Percentiles rank a stretch among this genome's conserved stretches.
Conservation (phyloP, 2,113 vertebrate genomes). For the Smithornis capensis region DNA sequence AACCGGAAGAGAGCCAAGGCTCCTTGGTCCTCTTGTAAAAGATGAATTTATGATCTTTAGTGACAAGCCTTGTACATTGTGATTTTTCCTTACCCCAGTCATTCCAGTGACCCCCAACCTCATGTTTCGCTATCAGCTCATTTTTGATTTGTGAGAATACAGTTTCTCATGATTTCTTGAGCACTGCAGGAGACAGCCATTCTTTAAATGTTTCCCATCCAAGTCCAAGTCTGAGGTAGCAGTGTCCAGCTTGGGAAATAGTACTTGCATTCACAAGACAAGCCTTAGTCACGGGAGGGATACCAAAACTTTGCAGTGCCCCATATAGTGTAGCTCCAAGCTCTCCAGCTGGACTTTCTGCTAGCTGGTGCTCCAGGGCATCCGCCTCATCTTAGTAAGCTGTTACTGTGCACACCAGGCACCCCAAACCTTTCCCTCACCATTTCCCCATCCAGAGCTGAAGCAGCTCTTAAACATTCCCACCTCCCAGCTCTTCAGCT, state of each 20-base stretch:
- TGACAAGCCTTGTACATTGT: not conserved
- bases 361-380: not conserved
- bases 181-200: not conserved
- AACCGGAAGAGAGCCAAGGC: not conserved
- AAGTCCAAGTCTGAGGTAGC: not conserved
- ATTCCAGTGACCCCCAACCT: not conserved
- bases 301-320: not conserved
- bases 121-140: not conserved
- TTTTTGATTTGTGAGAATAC: not conserved
- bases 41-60: not conserved
- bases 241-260: not conserved
- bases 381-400: not conserved
- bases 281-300: not conserved
- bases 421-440: not conserved
- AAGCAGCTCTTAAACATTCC: not conserved
- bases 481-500: not conserved
- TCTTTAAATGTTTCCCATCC: not conserved
- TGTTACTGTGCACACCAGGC: rapidly evolving
- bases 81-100: not conserved
- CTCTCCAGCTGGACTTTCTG: not conserved
- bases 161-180: not conserved
- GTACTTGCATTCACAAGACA: not conserved
- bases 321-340: rapidly evolving
- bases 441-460: not conserved
- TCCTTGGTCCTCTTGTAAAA: not conserved